These are phyloP conservation scores for Tringa solitaria DNA, from an alignment of 2,113 vertebrate genomes.

Conservation along the genomic window DNA sequence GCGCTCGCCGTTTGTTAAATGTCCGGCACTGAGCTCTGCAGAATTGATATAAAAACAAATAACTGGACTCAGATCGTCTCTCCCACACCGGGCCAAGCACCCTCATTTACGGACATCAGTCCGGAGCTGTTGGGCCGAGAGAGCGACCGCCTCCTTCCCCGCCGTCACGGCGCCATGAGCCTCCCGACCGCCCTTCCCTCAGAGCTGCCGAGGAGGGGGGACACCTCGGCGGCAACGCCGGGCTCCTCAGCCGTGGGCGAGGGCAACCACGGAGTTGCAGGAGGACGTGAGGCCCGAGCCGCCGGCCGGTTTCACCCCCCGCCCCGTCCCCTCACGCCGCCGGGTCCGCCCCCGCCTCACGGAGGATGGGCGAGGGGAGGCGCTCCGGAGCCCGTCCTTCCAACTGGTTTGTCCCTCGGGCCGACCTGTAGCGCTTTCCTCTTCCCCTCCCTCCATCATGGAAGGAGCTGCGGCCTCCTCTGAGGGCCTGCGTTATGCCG, in stretches of 20 bases:
- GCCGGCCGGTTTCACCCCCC: fast-evolving
- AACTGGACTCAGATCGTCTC: background rate
- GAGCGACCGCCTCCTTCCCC: background rate
- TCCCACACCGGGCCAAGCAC: background rate
- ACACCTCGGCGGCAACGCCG: background rate
- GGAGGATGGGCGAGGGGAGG: background rate
- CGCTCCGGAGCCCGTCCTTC: background rate
- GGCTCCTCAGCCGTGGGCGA: too few species aligned
- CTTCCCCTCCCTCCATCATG: background rate
- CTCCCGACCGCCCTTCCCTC: background rate
- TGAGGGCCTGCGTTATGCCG: background rate
- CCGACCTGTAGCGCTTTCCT: background rate
- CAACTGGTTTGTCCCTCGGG: background rate
- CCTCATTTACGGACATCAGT: background rate
- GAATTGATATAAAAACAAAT: background rate
- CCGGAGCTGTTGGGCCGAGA: background rate
- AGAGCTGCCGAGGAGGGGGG: too few species aligned
- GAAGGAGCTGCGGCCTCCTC: background rate
- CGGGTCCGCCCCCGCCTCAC: background rate
- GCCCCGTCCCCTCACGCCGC: background rate
- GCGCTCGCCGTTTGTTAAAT: background rate
- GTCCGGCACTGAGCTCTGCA: too few species aligned
- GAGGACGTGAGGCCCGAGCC: too few species aligned
- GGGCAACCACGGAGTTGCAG: too few species aligned
- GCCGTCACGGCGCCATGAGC: too few species aligned